A percentile compares a stretch with the other conserved stretches of the same genome.
Conservation (phyloP, 1,140 invertebrate genomes). For the Drosophila subpulchrella region DNA sequence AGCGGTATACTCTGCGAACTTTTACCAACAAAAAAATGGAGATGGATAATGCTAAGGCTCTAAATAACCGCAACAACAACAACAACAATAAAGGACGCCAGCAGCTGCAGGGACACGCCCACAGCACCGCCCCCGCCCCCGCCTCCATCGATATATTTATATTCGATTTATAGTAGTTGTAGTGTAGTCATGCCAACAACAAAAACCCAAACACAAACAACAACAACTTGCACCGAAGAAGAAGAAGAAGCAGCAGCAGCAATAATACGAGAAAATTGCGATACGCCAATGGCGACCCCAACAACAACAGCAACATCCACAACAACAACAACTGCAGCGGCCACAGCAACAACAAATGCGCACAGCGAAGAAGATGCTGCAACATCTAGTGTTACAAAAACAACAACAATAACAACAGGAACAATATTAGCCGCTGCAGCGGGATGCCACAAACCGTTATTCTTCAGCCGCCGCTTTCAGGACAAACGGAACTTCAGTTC, state of each 20-base stretch:
- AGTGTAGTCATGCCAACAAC: conserved; percentile 67
- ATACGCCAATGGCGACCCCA: conserved; percentile 72
- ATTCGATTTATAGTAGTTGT: conserved; percentile 67
- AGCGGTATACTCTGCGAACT: conserved; percentile 19
- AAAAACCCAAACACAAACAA: conserved; percentile 53
- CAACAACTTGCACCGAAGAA: conserved; percentile 29
- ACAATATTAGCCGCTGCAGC: conserved; percentile 56
- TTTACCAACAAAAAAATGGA: conserved; percentile 60
- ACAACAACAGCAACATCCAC: conserved; percentile 27
- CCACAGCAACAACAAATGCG: conserved; percentile 13
- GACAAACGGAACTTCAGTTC: conserved; percentile 80
- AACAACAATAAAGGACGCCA: conserved; percentile 62
- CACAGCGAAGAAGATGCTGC: conserved; percentile 5
- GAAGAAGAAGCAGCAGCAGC: conserved; percentile 31
- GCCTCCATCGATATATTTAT: conserved; percentile 18
- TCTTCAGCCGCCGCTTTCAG: conserved; percentile 81
- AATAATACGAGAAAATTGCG: conserved; percentile 65
- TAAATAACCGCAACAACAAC: conserved; percentile 25
- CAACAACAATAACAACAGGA: conserved; percentile 25
- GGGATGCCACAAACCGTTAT: conserved; percentile 75
- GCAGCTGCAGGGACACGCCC: conserved; percentile 55
- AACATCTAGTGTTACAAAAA: conserved; percentile 4
- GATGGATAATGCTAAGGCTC: conserved; percentile 42
- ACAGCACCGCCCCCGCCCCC: conserved; percentile 28
- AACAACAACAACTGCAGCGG: conserved; percentile 8